Conservation (phyloP, 2,888 invertebrate genomes). For the Pseudanteris insignis region DNA sequence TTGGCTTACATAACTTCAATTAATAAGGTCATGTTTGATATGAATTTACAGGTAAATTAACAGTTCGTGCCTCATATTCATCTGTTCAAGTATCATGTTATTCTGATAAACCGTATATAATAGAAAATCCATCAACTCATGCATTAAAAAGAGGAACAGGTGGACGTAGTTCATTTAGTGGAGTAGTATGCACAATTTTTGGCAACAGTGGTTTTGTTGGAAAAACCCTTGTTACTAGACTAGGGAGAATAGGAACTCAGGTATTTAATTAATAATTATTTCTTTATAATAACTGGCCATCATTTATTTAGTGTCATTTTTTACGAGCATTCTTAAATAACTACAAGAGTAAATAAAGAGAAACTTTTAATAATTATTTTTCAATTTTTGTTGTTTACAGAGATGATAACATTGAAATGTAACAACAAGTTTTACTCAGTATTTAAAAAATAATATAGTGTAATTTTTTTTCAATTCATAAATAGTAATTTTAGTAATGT, state of each 20-base stretch:
- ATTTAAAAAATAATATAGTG: too few species aligned
- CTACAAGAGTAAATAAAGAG: too few species aligned
- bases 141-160: slow-evolving; percentile 84
- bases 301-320: too few species aligned
- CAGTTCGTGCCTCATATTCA: slow-evolving; percentile 33
- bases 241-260: slow-evolving; percentile 89
- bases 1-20: slow-evolving; percentile 25
- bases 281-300: too few species aligned
- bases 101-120: slow-evolving; percentile 50
- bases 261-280: slow-evolving; percentile 45
- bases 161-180: slow-evolving; percentile 95
- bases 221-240: slow-evolving; percentile 83
- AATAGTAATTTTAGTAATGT: too few species aligned
- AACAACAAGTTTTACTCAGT: too few species aligned
- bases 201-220: slow-evolving; percentile 93
- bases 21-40: slow-evolving; percentile 8
- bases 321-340: too few species aligned
- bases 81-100: slow-evolving; percentile 53
- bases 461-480: too few species aligned
- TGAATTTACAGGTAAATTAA: slow-evolving; percentile 49
- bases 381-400: too few species aligned
- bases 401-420: too few species aligned
- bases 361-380: too few species aligned
- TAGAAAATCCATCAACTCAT: slow-evolving; percentile 64
- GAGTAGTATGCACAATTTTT: slow-evolving; percentile 97